phyloP scores from a whole-genome alignment of 2,888 invertebrate genomes.

The Nomada fucata region DNA sequence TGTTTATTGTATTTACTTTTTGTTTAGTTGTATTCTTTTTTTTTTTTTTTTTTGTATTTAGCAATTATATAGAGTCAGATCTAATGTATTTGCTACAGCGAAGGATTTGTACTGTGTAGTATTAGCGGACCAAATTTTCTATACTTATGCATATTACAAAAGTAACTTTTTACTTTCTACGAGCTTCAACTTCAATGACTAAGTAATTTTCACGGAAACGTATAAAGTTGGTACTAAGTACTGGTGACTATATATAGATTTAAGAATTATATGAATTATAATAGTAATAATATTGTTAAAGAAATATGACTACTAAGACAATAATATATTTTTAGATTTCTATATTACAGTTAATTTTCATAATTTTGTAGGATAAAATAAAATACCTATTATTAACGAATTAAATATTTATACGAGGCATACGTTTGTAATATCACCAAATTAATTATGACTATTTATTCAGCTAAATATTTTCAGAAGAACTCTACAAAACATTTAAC shows the following conservation, averaged over 20 bases:
- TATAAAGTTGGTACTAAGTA: slow-evolving; percentile 10
- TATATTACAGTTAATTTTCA: slow-evolving; percentile 57
- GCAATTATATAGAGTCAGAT: slow-evolving; percentile 10
- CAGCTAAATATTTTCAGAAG: too few species aligned
- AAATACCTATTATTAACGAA: slow-evolving; percentile 53
- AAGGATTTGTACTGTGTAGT: slow-evolving; percentile 35
- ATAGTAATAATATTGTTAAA: too few species aligned
- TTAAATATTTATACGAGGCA: slow-evolving; percentile 63
- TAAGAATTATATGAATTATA: slow-evolving; percentile 36
- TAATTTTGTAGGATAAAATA: slow-evolving; percentile 70
- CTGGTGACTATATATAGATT: slow-evolving; percentile 19
- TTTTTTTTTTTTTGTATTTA: not conserved
- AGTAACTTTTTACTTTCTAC: slow-evolving; percentile 38
- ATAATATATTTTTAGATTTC: slow-evolving; percentile 75
- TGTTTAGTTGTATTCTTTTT: slow-evolving; percentile 14
- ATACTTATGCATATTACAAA: slow-evolving; percentile 37
- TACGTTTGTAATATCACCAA: not conserved
- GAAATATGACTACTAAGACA: slow-evolving; percentile 32
- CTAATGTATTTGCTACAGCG: slow-evolving; percentile 10
- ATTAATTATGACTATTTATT: not conserved
- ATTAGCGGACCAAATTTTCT: slow-evolving; percentile 54
- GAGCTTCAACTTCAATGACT: slow-evolving; percentile 26
- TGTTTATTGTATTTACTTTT: slow-evolving; percentile 16
- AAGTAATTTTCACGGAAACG: not conserved
- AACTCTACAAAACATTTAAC: too few species aligned